Percentiles rank a stretch among this genome's conserved stretches.
These are phyloP conservation scores for Lepeophtheirus salmonis DNA, from an alignment of 1,140 invertebrate species.

Conservation along the genomic window DNA sequence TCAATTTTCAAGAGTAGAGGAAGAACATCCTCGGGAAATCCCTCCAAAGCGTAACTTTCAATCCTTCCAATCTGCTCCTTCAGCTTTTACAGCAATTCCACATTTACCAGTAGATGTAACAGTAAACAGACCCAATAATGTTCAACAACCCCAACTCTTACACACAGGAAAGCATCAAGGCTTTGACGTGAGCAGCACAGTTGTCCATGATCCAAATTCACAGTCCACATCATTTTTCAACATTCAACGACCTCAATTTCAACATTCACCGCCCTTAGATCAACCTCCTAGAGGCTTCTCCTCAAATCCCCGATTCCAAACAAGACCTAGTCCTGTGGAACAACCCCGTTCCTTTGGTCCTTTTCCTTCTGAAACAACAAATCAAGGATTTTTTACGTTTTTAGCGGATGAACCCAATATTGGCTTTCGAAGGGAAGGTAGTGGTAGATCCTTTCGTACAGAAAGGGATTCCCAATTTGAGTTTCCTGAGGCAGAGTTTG, in stretches of 20 bases:
- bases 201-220: conserved; percentile 13
- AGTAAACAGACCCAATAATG: too few species aligned
- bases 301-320: not conserved
- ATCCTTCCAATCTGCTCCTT: not conserved
- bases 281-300: not conserved
- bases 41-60: not conserved
- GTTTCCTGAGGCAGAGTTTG: conserved; percentile 7
- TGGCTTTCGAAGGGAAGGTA: not conserved
- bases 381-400: not conserved
- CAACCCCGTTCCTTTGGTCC: not conserved
- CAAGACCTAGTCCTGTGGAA: not conserved
- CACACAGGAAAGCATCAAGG: not conserved
- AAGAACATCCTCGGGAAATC: not conserved
- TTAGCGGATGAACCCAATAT: not conserved
- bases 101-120: too few species aligned
- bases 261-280: not conserved
- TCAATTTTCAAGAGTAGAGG: too few species aligned
- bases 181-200: conserved; percentile 12
- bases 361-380: not conserved
- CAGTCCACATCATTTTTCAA: conserved; percentile 18
- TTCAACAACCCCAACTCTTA: not conserved
- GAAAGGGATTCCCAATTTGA: not conserved
- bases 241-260: conserved; percentile 1
- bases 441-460: not conserved
- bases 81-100: not conserved